phyloP scores from a whole-genome alignment of 2,113 vertebrate genomes.

The Platysternon megacephalum region DNA sequence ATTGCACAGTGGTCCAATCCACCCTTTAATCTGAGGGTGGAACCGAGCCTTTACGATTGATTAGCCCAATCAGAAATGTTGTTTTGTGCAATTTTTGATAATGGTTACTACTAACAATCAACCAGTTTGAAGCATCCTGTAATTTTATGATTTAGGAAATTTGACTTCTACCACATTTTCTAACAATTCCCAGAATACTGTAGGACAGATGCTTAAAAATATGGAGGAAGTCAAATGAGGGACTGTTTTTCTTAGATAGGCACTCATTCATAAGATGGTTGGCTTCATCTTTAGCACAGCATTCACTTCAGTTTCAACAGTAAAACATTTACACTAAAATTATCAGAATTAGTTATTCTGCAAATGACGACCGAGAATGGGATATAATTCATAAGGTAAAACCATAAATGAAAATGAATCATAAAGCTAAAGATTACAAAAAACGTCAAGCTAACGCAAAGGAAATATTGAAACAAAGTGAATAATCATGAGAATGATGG shows the following conservation, averaged over 20 bases:
- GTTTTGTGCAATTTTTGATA: constrained; percentile 53
- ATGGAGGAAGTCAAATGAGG: neutral
- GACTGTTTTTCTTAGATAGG: neutral
- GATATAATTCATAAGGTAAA: neutral
- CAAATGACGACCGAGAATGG: neutral
- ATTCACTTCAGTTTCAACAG: constrained; percentile 5
- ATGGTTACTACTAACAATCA: constrained; percentile 34
- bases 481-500: neutral
- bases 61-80: constrained; percentile 46
- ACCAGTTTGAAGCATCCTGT: neutral
- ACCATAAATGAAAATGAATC: constrained; percentile 4
- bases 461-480: neutral
- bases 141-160: constrained; percentile 39
- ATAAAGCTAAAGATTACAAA: neutral
- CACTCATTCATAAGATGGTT: neutral
- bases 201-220: constrained; percentile 22
- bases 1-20: constrained; percentile 25
- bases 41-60: constrained; percentile 49
- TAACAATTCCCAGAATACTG: constrained; percentile 23
- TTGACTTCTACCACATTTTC: constrained; percentile 51
- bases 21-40: constrained; percentile 58
- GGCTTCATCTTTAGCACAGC: neutral
- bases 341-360: neutral
- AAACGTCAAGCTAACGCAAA: neutral
- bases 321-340: neutral